Percentiles rank a stretch among this genome's conserved stretches.
phyloP scores from a whole-genome alignment of 2,113 vertebrate species.

The Alaudala cheleensis region DNA sequence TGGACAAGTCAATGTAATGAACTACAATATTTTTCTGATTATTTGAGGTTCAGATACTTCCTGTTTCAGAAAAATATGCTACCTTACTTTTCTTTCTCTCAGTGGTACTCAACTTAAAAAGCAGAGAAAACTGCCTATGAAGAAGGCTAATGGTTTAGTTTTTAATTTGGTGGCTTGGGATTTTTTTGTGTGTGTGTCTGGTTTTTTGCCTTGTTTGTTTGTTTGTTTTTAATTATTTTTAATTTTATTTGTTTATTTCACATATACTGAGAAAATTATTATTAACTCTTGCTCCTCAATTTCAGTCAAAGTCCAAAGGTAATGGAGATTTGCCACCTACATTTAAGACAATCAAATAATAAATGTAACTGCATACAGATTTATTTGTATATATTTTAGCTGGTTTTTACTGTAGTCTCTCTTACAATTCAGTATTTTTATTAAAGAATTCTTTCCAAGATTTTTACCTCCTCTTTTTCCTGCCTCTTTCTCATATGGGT shows the following conservation, averaged over 20 bases:
- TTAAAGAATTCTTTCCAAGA: neutral
- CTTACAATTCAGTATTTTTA: neutral
- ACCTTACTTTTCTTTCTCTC: neutral
- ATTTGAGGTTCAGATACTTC: neutral
- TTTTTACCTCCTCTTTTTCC: neutral
- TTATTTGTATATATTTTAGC: neutral
- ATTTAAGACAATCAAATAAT: neutral
- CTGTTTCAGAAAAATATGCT: neutral
- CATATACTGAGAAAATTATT: neutral
- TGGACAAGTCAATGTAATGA: neutral
- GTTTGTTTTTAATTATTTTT: neutral
- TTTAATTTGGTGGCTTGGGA: neutral
- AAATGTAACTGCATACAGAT: neutral
- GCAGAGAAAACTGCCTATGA: neutral
- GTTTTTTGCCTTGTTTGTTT: neutral
- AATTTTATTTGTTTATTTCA: neutral
- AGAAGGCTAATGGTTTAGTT: neutral
- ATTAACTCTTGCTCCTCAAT: neutral
- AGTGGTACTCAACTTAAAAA: neutral
- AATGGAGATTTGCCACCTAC: neutral
- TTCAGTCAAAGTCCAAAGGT: neutral
- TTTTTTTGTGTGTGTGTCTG: too few species aligned
- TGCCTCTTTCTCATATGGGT: neutral
- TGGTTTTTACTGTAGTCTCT: neutral
- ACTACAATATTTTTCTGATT: neutral